Evolutionary conservation across 2,113 vertebrate genomes (phyloP), one percentile per base, ranked within the genome.

Genomic region (Ceyx melanurus): DNA sequence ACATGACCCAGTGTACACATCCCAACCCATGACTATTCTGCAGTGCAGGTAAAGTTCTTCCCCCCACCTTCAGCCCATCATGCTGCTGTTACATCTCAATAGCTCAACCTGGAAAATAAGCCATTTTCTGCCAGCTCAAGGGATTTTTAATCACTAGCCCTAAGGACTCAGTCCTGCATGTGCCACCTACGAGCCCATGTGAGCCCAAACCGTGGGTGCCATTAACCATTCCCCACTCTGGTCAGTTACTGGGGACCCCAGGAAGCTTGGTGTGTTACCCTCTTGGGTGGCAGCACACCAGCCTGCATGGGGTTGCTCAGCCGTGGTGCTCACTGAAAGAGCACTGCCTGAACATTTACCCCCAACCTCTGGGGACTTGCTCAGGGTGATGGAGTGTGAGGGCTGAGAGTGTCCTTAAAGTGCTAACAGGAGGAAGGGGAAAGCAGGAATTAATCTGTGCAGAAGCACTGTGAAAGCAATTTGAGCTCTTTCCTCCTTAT

Each of bases 241-340:
- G 19, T 15, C 5, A 5, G 54, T 43, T 89, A 46, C 62, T 58
- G 33, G 15, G 46, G 20, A 66, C 13, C 9, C 26, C 20, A 37
- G 51, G 29, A 42, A 65, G 22, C 53, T 13, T 0, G 0, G 10
- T 4, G 2, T 1, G 0, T 40, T 18, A 19, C 13, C 45, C 19
- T 10, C 28, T 35, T 1, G 2, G 6, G 22, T 31, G 42, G 21
- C 35, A 48, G 46, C 54, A n/a, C 0, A 0, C 46, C 2, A 1
- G 26, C 54, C 54, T 74, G 48, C 56, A 25, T 1, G 1, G 16
- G 26, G 31, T 22, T 64, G 12, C 7, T 40, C 58, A 54, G 51
- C 28, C 5, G 1, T 15, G 48, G 31, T 29, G n/a, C 40, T 54
- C 33, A 6, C 33, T 19, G 35, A 68, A 33, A 84, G 16, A 51